Base-by-base conservation (phyloP, 1,140 invertebrate species). In the Tenebrio molitor region DNA sequence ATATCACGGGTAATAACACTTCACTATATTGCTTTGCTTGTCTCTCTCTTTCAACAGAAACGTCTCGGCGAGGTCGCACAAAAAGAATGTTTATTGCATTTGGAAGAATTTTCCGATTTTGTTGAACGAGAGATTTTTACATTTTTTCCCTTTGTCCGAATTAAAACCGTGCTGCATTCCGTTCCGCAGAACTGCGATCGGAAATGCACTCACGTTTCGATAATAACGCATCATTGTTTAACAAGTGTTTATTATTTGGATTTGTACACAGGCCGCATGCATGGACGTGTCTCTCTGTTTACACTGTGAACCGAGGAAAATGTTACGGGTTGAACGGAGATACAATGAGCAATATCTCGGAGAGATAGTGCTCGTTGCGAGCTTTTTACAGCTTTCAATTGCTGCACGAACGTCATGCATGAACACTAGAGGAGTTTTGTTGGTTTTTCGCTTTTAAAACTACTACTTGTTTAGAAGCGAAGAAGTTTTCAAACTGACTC, bases 1-100 rank as follows among this genome's bases (percentile, higher is more conserved):
- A 75, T 95, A 90, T 85, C 92, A 92, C 77, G 91, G 90, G 92
- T 93, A 85, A 90, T 88, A 76, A 71, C 50, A 58, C 50, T 58
- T 58, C 50, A 34, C 44, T 69, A 44, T 69, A 39, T 69, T 65
- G 44, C 50, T 17, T 21, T 39, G 39, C 44, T 44, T 69, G 67
- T 69, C 42, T 36, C 42, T 69, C 50, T 53, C 42, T 36, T 69
- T 53, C 50, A 23, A 58, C 33, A 50, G 44, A 50, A 50, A 50
- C n/a, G 19, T 50, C 17, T 50, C 5, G 17, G 17, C 15, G 19
- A 50, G n/a, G 44, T 50, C 44, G 19, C 44, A 25, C 21, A 14
- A 58, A 21, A 58, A 58, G 50, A 58, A 58, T 58, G 50, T 58
- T 58, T 58, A 58, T 58, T 58, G 23, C 50, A 58, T 58, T 23